Base-by-base conservation (phyloP, 2,113 vertebrate species). In the Ceratotherium simum region DNA sequence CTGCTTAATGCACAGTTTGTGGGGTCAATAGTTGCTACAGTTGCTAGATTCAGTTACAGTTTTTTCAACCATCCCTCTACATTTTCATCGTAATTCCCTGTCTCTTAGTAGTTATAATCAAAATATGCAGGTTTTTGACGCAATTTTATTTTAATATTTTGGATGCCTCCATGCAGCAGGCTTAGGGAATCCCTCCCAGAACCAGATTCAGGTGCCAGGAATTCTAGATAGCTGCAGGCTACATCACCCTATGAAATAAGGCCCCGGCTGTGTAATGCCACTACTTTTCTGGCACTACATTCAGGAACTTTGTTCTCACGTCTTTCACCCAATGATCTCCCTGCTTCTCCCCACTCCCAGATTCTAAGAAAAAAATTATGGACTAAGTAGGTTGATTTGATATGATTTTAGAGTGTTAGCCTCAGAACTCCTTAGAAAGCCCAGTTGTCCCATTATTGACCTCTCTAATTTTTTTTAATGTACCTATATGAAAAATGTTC, bases 181-280 rank as follows among this genome's bases (percentile, higher is more conserved):
- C 5, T 12, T 69, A 56, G 18, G 51, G 60, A 62, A 20, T 69
- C 18, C 0, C 20, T 82, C 65, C 51, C 13, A 29, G n/a, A 72
- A 46, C 6, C 51, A 62, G n/a, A 14, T 75, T 69, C 72, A 36
- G 54, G 2, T 27, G 3, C 16, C 39, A 78, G 48, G 36, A 94
- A 18, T 65, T 79, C 33, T 60, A 31, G 27, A 14, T 25, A 48
- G 20, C 65, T 39, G 0, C 2, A 56, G 48, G 0, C 14, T 39
- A 6, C 18, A 18, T n/a, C 17, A 90, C 29, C 9, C 56, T 85
- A 9, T 21, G 27, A 42, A 67, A 39, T 18, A 69, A 42, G 14
- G 3, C 8, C 36, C n/a, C 2, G 3, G 11, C 12, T 36, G 8
- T 1, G 5, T 1, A 27, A 27, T 23, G 39, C 51, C 42, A 42